Conservation (phyloP, 2,888 invertebrate genomes). For the Rhagophthalmus giganteus region DNA sequence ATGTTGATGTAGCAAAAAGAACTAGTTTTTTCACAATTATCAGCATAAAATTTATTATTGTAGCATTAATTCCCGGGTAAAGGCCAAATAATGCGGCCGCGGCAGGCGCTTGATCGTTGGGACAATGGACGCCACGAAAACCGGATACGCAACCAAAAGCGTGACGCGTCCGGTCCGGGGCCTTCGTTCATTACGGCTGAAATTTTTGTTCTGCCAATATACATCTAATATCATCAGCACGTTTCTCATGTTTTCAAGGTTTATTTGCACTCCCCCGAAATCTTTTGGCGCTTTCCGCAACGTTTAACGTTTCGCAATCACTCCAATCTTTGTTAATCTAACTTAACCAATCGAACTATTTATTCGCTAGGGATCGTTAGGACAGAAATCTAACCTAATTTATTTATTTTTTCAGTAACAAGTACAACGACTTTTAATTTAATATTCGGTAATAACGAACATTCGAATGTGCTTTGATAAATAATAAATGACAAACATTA, state of each 20-base stretch:
- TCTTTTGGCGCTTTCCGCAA: too few relatives aligned
- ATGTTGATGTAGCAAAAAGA: not conserved
- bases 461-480: too few relatives aligned
- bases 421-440: too few relatives aligned
- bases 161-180: conserved; percentile 29
- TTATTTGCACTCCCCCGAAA: too few relatives aligned
- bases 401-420: too few relatives aligned
- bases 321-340: too few relatives aligned
- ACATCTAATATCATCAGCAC: conserved; percentile 14
- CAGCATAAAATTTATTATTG: conserved; percentile 12
- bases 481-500: too few relatives aligned
- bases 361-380: too few relatives aligned
- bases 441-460: too few relatives aligned
- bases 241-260: conserved; percentile 16
- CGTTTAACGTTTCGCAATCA: too few relatives aligned
- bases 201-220: conserved; percentile 20
- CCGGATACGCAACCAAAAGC: conserved; percentile 23
- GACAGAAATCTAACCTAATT: too few relatives aligned
- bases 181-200: conserved; percentile 26
- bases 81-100: conserved; percentile 19
- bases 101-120: conserved; percentile 13
- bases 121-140: conserved; percentile 22
- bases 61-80: conserved; percentile 16
- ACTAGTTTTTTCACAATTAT: conserved; percentile 8
- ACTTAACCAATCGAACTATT: too few relatives aligned